Evolutionary conservation across 2,797 vertebrate species (phyloP), one percentile per base, ranked within the genome.

Genomic region (Sebastes minor): DNA sequence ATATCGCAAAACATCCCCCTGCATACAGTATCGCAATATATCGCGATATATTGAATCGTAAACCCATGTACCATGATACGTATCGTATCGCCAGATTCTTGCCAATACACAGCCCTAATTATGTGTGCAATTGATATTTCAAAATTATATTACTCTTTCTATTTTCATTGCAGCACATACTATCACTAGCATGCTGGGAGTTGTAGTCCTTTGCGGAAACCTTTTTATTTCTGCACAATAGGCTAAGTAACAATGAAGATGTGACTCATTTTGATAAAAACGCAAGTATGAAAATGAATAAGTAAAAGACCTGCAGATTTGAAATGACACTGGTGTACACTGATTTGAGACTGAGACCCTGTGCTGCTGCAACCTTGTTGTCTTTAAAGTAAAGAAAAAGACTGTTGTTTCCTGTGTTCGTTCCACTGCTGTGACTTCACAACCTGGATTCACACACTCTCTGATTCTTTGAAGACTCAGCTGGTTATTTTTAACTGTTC

Each of bases 401-500:
- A 5, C 14, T 14, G 25, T 3, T 9, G 28, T 55, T 84, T 79
- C 49, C 42, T 77, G 52, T 74, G 3, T 56, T 22, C 14, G 67
- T 49, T 52, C 22, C 28, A 9, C 33, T 5, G 35, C 62, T n/a
- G 52, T 62, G 62, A 32, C 22, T 68, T 70, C 25, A 70, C 74
- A 68, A 59, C 61, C 52, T 69, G 60, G 7, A 71, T 42, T 46
- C 22, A 35, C 14, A 46, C 16, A 1, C 62, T 33, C 63, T 38
- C 64, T 5, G 55, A 14, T 70, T 83, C 67, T 78, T 65, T 65
- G 28, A 42, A 73, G 55, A 65, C 57, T 35, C 11, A 6, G 5
- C 10, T 49, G 46, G 28, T 83, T 87, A 75, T 85, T 79, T 86
- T 78, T 72, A 49, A 78, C 64, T 4, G 42, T 79, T 76, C 60